Conservation (phyloP, 2,113 vertebrate species). For the Mellivora capensis region DNA sequence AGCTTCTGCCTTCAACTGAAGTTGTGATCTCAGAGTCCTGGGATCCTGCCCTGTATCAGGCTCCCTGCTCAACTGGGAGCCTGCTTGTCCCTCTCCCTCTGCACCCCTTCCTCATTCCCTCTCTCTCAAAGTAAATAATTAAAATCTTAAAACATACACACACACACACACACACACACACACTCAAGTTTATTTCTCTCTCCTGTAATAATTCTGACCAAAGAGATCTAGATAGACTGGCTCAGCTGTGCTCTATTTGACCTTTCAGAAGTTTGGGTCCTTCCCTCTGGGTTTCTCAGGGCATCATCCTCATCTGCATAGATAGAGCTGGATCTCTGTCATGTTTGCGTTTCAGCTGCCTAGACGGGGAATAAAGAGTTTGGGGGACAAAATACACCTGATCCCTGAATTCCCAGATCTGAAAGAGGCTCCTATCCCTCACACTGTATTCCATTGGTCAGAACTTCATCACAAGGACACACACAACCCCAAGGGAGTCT, state of each 20-base stretch:
- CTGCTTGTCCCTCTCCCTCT: neutral
- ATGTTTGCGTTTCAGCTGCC: neutral
- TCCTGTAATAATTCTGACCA: neutral
- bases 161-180: too few relatives aligned
- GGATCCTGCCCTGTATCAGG: neutral
- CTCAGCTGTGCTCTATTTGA: neutral
- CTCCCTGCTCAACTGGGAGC: neutral
- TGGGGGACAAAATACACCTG: too few relatives aligned
- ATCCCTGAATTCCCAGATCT: neutral
- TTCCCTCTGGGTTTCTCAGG: neutral
- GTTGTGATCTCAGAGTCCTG: neutral
- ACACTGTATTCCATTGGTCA: neutral
- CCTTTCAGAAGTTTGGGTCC: neutral
- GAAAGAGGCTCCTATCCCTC: neutral
- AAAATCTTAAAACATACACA: neutral
- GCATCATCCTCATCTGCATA: neutral
- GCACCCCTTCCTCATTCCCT: neutral
- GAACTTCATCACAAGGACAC: neutral
- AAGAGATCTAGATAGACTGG: fast-evolving
- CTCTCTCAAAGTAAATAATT: neutral
- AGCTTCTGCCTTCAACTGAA: neutral
- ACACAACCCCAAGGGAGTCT: neutral
- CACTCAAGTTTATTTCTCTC: neutral
- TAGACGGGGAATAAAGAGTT: neutral
- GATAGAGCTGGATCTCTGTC: neutral